Evolutionary conservation across 2,888 invertebrate genomes (phyloP).

Genomic region (Cheilosia pagana): DNA sequence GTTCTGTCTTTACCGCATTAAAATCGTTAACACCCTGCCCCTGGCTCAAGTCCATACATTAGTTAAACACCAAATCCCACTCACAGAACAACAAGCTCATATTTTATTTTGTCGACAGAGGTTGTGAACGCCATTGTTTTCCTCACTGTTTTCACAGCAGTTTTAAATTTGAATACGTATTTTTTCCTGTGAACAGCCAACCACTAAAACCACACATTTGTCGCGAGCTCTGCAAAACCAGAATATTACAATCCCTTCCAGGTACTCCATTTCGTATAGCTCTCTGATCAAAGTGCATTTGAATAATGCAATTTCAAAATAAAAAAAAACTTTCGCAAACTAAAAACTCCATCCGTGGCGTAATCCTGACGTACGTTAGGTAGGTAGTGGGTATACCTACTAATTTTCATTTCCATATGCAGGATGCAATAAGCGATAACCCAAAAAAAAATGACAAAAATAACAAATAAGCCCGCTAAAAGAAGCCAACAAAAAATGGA

Average conservation of each 20-base stretch:
- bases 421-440: neutral
- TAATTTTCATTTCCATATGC: conserved; percentile 19
- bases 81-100: no score
- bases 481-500: conserved; percentile 25
- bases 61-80: no score
- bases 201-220: conserved; percentile 21
- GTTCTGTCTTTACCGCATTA: no score
- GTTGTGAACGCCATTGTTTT: no score
- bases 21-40: no score
- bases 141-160: no score
- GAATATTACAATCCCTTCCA: conserved; percentile 1
- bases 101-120: no score
- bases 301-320: conserved; percentile 23
- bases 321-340: neutral
- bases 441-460: conserved; percentile 1
- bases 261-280: neutral
- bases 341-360: neutral
- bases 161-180: no score
- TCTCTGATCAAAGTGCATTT: conserved; percentile 21
- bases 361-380: neutral
- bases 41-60: no score
- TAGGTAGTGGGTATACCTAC: no score
- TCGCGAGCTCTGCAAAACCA: conserved; percentile 5
- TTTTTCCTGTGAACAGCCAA: neutral
- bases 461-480: neutral